Percentiles rank a stretch among this genome's conserved stretches.
phyloP scores from a whole-genome alignment of 2,888 invertebrate genomes.

The Metacarcinus magister region DNA sequence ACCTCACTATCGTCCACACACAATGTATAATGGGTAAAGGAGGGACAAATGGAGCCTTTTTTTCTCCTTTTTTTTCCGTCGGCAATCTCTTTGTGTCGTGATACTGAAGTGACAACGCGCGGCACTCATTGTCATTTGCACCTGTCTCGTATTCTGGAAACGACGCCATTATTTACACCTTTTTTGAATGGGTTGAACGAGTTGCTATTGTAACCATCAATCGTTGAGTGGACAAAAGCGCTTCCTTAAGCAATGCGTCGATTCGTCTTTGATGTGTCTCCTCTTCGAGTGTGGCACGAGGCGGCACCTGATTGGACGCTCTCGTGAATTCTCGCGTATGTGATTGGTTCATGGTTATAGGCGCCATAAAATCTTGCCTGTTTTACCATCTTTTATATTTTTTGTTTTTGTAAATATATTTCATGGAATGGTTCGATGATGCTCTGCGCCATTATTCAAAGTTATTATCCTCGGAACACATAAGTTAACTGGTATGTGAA shows the following conservation, averaged over 20 bases:
- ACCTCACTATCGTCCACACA: not conserved
- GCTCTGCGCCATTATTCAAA: not conserved
- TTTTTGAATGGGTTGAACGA: not conserved
- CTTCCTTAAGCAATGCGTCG: not conserved
- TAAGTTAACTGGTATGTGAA: not conserved
- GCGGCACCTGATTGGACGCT: not conserved
- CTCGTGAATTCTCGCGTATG: not conserved
- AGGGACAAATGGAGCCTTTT: not conserved
- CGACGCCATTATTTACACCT: not conserved
- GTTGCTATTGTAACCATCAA: not conserved
- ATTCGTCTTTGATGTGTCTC: not conserved
- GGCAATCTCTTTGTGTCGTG: not conserved
- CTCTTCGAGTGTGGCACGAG: not conserved
- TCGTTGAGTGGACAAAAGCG: not conserved
- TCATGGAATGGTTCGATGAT: not conserved
- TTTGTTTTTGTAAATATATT: not conserved
- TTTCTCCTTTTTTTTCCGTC: not conserved
- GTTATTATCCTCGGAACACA: not conserved
- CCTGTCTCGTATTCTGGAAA: not conserved
- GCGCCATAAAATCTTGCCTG: not conserved
- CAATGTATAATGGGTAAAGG: not conserved
- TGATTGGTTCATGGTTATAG: slow-evolving; percentile 12
- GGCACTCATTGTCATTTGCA: not conserved
- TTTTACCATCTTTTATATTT: not conserved
- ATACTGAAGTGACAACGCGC: not conserved